Evolutionary conservation across 2,113 vertebrate genomes (phyloP), one percentile per base, ranked within the genome.

Genomic region (Semnopithecus entellus): DNA sequence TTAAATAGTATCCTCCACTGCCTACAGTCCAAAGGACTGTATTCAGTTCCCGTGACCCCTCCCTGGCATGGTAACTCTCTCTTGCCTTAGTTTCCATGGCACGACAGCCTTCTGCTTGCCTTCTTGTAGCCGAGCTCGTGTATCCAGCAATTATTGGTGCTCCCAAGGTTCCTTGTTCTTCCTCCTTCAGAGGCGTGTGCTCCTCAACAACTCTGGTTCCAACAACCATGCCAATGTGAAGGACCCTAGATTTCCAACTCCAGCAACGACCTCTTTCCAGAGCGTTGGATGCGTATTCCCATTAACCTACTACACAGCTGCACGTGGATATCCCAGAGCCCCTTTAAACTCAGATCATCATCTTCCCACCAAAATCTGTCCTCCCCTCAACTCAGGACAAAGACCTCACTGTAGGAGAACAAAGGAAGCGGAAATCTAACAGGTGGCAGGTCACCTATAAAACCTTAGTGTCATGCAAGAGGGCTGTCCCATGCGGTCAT

Each of bases 301-400:
- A 57, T 4, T 55, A n/a, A 22, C 3, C 3, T 1, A 8, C 0
- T 0, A 7, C 48, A 38, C 50, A 40, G 40, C 17, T 59, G 35
- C 27, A 20, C 0, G 0, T 20, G 35, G 57, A 3, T 4, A 38
- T 10, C 38, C 52, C 11, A 10, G 6, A 38, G 30, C 11, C 16
- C 22, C 27, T 57, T 81, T 57, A 22, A 22, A 48, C 70, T 14
- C 50, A 38, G 8, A 4, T 30, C 27, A 45, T 45, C 40, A 40
- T 72, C 91, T 96, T 80, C 45, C 73, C 30, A 35, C 20, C 32
- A 45, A 68, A 30, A 43, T 55, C 38, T 40, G 16, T 32, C 22
- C 22, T 25, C 8, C 48, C 75, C 32, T 76, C 16, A 13, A 22
- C 43, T 43, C 25, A 32, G 45, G 45, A 35, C 17, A 32, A 50